Evolutionary conservation across 2,113 vertebrate genomes (phyloP).

Genomic region (Boulengeromyrus knoepffleri): DNA sequence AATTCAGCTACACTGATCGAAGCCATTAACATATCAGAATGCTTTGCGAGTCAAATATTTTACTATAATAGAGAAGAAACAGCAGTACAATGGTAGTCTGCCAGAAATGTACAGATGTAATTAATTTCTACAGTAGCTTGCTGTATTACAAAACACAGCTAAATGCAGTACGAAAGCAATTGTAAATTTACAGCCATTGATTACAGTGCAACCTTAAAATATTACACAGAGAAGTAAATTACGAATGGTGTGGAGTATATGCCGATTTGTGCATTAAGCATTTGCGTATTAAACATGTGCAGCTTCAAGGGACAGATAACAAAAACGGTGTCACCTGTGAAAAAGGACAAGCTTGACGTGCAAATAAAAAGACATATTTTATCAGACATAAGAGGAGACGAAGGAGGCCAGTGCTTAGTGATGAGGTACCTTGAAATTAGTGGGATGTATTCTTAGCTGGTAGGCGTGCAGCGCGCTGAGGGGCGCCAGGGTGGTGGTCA

Average conservation of each 20-base stretch:
- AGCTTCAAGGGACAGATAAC: not conserved
- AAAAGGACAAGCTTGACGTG: not conserved
- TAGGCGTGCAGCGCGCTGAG: slow-evolving; percentile 64
- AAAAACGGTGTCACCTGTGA: not conserved
- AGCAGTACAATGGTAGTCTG: not conserved
- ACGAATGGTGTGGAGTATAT: not conserved
- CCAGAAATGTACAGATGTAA: not conserved
- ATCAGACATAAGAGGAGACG: not conserved
- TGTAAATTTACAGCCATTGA: not conserved
- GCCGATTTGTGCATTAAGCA: not conserved
- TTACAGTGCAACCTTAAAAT: not conserved
- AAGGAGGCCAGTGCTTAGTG: not conserved
- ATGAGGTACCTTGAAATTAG: slow-evolving; percentile 61
- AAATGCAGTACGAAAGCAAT: not conserved
- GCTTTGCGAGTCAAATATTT: not conserved
- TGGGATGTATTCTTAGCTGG: slow-evolving; percentile 59
- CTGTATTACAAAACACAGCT: not conserved
- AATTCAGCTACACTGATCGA: not conserved
- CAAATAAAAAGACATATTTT: not conserved
- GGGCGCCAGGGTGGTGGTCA: slow-evolving; percentile 50
- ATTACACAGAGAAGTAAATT: not conserved
- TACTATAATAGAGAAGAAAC: not conserved
- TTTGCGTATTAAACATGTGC: not conserved
- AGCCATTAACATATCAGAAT: not conserved
- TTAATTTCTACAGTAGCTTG: not conserved